phyloP scores from a whole-genome alignment of 2,888 invertebrate genomes.

The Drosophila algonquin region DNA sequence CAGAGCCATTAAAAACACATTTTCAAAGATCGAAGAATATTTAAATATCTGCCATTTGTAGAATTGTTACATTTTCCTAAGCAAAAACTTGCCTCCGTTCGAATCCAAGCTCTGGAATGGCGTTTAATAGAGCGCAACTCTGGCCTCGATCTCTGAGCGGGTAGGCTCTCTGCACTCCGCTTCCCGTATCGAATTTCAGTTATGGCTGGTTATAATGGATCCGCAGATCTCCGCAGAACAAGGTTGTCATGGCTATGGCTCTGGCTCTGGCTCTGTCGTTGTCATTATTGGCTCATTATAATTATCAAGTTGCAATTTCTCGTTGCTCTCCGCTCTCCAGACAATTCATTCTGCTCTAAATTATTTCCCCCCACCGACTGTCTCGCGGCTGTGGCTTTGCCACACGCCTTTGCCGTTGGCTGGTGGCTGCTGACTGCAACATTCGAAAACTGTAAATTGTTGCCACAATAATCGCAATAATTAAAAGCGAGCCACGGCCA shows the following conservation, averaged over 20 bases:
- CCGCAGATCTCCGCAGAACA: constrained; percentile 10
- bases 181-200: constrained; percentile 37
- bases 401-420: not conserved
- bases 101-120: not conserved
- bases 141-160: constrained; percentile 9
- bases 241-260: constrained; percentile 35
- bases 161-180: not conserved
- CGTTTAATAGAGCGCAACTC: not conserved
- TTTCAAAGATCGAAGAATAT: not conserved
- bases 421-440: constrained; percentile 34
- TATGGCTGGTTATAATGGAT: constrained; percentile 27
- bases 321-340: constrained; percentile 34
- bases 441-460: constrained; percentile 71
- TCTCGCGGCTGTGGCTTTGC: not conserved
- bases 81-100: not conserved
- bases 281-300: constrained; percentile 48
- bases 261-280: constrained; percentile 15
- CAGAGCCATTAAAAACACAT: not conserved
- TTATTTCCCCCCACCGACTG: constrained; percentile 42
- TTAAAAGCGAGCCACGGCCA: constrained; percentile 62
- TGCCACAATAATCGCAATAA: constrained; percentile 76
- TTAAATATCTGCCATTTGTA: constrained; percentile 2
- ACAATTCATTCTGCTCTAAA: constrained; percentile 62
- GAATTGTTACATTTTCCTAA: not conserved
- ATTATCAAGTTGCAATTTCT: constrained; percentile 46